A percentile compares a stretch with the other conserved stretches of the same genome.
phyloP scores from a whole-genome alignment of 2,113 vertebrate genomes.

The Scopus umbretta region DNA sequence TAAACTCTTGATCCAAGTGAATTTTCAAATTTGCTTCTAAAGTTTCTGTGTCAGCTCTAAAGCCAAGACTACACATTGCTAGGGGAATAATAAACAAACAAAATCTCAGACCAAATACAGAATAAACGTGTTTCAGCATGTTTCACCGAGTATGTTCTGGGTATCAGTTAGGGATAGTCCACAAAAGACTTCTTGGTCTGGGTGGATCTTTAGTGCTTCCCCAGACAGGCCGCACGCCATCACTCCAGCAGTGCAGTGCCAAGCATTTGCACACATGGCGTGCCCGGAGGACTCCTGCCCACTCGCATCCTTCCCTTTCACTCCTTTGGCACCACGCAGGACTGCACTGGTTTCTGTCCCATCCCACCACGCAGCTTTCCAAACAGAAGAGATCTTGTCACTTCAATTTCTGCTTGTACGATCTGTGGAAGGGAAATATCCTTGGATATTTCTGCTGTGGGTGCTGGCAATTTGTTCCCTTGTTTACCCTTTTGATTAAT shows the following conservation, averaged over 20 bases:
- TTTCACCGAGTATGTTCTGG: neutral
- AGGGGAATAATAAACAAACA: neutral
- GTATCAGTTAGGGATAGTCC: neutral
- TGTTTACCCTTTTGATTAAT: neutral
- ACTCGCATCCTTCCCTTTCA: neutral
- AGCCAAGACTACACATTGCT: neutral
- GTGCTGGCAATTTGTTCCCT: neutral
- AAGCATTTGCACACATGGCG: accelerated
- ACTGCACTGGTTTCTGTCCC: neutral
- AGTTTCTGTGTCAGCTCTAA: neutral
- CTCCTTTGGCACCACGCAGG: neutral
- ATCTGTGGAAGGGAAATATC: neutral
- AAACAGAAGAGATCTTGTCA: neutral
- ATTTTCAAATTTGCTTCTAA: neutral
- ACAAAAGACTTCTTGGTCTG: neutral
- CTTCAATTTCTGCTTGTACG: neutral
- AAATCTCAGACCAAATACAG: neutral
- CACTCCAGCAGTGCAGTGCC: accelerated
- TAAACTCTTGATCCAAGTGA: neutral
- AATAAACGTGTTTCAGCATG: neutral
- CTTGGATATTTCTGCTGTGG: neutral
- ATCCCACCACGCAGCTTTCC: accelerated
- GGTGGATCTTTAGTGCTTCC: accelerated
- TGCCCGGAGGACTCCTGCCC: neutral
- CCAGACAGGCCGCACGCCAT: neutral